Evolutionary conservation across 1,140 invertebrate genomes (phyloP), one percentile per base, ranked within the genome.

Genomic region (Tetramorium parvispinum): DNA sequence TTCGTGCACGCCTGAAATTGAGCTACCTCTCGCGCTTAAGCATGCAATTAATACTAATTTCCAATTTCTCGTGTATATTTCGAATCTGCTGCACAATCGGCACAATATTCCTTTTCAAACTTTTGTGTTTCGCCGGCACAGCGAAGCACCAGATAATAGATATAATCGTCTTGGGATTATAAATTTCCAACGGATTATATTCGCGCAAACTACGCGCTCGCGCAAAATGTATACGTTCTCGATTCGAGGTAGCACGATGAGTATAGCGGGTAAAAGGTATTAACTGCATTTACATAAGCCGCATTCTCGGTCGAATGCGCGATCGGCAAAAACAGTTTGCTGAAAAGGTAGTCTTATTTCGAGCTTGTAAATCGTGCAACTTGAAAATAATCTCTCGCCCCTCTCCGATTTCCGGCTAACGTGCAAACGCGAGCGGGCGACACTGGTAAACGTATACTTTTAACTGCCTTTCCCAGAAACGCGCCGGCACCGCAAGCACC

Each of bases 401-500:
- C 2, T 43, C 40, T 46, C 27, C 68, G 55, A 83, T 73, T 59
- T 82, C 27, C 21, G 49, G 6, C 18, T 37, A 55, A 43, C 37
- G 40, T 59, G 55, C 68, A 21, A 61, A 51, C 53, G 40, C 24
- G 68, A 32, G 27, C 53, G 16, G 37, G 37, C 79, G 53, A 59
- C 79, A 49, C 68, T 13, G 11, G 24, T 75, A 49, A n/a, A 85
- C 6, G 24, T 75, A 49, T 40, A 85, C 81, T 73, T 76, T 75
- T 85, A 85, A 85, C 82, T 63, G 43, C 32, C 43, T 85, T 76
- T 63, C 16, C 46, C 27, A 43, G 65, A 16, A 43, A 68, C 27
- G 43, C 63, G 40, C 63, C 53, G 21, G 24, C 51, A 46, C 59
- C 61, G 49, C 65, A 40, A 73, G 55, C 21, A 46, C 16, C 49